These are phyloP conservation scores for Girardinus metallicus DNA, from an alignment of 2,797 vertebrate species.

Conservation along the genomic window DNA sequence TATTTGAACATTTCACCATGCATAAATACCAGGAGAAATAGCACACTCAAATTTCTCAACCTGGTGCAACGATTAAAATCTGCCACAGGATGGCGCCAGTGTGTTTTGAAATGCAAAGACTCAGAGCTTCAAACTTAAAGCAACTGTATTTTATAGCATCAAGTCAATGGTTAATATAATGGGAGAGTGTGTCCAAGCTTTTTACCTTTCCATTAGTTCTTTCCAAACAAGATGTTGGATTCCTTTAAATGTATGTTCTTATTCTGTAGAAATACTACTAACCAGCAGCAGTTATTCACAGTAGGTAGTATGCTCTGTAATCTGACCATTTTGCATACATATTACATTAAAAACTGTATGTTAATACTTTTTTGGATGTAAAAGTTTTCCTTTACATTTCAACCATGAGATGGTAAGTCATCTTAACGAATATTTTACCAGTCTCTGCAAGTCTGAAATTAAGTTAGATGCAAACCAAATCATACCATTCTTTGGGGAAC, in stretches of 20 bases:
- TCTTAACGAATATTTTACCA: neutral
- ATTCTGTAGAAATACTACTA: neutral
- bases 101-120: constrained; percentile 62
- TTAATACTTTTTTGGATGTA: neutral
- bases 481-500: neutral
- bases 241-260: neutral
- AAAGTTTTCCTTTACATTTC: neutral
- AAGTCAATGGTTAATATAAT: constrained; percentile 46
- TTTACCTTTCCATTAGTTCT: constrained; percentile 40
- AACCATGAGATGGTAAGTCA: neutral
- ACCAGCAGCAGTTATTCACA: neutral
- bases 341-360: neutral
- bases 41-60: neutral
- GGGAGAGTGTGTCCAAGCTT: constrained; percentile 42
- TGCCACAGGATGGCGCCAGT: constrained; percentile 72
- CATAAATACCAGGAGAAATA: neutral
- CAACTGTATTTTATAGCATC: constrained; percentile 57
- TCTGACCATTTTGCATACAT: neutral
- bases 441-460: neutral
- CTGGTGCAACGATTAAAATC: constrained; percentile 34
- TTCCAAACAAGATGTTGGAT: constrained; percentile 36
- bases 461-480: neutral
- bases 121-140: constrained; percentile 22
- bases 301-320: neutral
- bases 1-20: neutral